These are phyloP conservation scores for Magallana nippona DNA, from an alignment of 2,888 invertebrate genomes.

Conservation along the genomic window DNA sequence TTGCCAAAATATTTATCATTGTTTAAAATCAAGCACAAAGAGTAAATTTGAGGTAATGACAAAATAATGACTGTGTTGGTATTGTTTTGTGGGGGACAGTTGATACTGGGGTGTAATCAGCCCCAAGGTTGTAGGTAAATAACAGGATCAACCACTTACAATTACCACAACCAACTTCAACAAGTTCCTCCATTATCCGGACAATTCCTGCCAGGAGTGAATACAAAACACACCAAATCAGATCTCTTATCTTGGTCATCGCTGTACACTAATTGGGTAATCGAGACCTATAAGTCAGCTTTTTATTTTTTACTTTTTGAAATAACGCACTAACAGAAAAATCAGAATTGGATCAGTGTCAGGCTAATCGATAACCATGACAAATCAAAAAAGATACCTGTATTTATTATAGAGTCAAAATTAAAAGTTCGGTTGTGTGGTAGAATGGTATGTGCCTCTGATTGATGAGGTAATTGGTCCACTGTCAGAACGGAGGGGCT, in stretches of 20 bases:
- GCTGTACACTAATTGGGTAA: conserved; percentile 6
- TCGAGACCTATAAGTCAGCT: conserved; percentile 24
- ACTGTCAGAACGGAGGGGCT: neutral
- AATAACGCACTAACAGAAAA: conserved; percentile 1
- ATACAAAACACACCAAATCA: neutral
- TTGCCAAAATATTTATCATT: conserved; percentile 25
- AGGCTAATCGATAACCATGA: conserved; percentile 10
- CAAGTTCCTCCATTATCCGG: neutral
- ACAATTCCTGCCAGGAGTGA: neutral
- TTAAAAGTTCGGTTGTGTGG: neutral
- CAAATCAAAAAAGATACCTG: conserved; percentile 26
- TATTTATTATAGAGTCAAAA: neutral
- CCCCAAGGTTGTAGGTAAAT: conserved; percentile 8
- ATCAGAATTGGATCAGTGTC: conserved; percentile 1
- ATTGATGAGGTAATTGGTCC: conserved; percentile 26
- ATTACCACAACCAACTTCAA: neutral
- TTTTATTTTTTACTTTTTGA: neutral
- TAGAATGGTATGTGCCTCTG: conserved; percentile 13
- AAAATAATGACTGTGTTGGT: conserved; percentile 23
- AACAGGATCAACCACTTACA: conserved; percentile 2
- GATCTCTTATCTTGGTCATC: conserved; percentile 20
- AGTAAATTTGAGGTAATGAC: conserved; percentile 26
- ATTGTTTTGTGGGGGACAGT: conserved; percentile 13
- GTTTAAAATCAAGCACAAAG: conserved; percentile 28
- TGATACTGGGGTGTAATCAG: neutral